Evolutionary conservation across 2,888 invertebrate genomes (phyloP).

Genomic region (Acheta domesticus): DNA sequence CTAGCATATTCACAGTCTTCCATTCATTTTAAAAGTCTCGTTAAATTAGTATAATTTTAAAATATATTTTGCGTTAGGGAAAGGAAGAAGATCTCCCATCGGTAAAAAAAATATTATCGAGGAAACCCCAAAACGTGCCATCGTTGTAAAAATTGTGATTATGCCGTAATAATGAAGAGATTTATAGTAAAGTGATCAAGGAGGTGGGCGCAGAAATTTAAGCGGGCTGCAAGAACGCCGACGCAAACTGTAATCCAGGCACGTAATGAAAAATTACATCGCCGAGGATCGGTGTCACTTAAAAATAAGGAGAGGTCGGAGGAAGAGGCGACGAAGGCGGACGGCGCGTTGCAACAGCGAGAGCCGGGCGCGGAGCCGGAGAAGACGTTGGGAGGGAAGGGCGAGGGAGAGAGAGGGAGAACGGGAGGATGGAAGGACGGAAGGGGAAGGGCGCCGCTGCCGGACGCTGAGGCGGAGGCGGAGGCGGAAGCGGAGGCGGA

Average conservation of each 20-base stretch:
- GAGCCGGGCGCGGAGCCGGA: no score
- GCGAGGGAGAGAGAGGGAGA: no score
- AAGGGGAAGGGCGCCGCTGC: no score
- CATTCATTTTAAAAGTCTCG: no score
- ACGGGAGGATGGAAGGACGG: no score
- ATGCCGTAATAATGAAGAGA: slow-evolving; percentile 61
- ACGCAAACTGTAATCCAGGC: slow-evolving; percentile 59
- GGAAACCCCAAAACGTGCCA: slow-evolving; percentile 53
- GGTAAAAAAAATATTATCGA: slow-evolving; percentile 24
- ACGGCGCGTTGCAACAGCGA: no score
- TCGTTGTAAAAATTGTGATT: slow-evolving; percentile 69
- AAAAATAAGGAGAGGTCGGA: slow-evolving; percentile 27
- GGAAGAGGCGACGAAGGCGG: not conserved
- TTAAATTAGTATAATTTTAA: not conserved
- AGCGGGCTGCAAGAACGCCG: slow-evolving; percentile 45
- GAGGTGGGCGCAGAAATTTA: slow-evolving; percentile 36
- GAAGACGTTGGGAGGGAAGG: no score
- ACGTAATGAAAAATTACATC: slow-evolving; percentile 68
- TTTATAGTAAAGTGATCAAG: slow-evolving; percentile 34
- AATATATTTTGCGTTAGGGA: not conserved
- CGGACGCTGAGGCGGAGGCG: no score
- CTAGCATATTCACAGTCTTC: no score
- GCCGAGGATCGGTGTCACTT: slow-evolving; percentile 40
- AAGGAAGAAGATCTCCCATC: slow-evolving; percentile 4
- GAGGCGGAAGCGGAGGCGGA: no score